A percentile compares a stretch with the other conserved stretches of the same genome.
Conservation (phyloP, 2,888 invertebrate species). For the Chouioia cunea region DNA sequence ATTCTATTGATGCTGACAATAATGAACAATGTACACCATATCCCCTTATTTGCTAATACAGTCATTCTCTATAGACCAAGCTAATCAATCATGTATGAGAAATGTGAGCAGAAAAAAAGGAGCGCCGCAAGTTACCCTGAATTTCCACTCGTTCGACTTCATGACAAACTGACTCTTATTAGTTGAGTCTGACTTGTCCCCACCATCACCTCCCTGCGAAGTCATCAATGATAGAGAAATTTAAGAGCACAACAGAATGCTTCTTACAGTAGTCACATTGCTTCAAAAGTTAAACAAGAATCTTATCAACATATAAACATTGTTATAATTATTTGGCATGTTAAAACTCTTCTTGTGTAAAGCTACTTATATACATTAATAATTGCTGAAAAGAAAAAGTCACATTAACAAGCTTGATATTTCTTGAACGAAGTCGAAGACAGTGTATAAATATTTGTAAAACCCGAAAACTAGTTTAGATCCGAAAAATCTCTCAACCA, state of each 20-base stretch:
- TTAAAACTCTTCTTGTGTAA: slow-evolving; percentile 22
- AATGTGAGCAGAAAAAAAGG: slow-evolving; percentile 56
- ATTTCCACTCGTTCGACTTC: slow-evolving; percentile 78
- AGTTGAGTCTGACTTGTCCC: slow-evolving; percentile 70
- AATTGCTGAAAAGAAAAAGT: slow-evolving; percentile 47
- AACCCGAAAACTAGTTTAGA: too few relatives aligned
- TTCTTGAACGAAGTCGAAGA: slow-evolving; percentile 33
- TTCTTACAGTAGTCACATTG: slow-evolving; percentile 14
- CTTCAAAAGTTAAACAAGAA: slow-evolving; percentile 18
- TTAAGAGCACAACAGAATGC: slow-evolving; percentile 32
- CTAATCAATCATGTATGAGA: slow-evolving; percentile 53
- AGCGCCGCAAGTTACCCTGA: slow-evolving; percentile 73
- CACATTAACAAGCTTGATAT: slow-evolving; percentile 37
- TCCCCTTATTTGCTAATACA: slow-evolving; percentile 12
- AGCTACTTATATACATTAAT: slow-evolving; percentile 23
- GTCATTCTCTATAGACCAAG: slow-evolving; percentile 50
- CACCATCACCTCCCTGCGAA: slow-evolving; percentile 70
- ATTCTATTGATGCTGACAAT: slow-evolving; percentile 19
- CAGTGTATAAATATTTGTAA: slow-evolving; percentile 1
- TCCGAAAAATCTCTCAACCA: slow-evolving; percentile 11
- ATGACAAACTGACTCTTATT: slow-evolving; percentile 69
- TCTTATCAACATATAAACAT: slow-evolving; percentile 18
- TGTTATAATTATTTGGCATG: slow-evolving; percentile 31
- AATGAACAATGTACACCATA: slow-evolving; percentile 25
- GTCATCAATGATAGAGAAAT: slow-evolving; percentile 56